phyloP scores from a whole-genome alignment of 53 echinoderm and acorn worm species.

The Temnopleurus reevesii region DNA sequence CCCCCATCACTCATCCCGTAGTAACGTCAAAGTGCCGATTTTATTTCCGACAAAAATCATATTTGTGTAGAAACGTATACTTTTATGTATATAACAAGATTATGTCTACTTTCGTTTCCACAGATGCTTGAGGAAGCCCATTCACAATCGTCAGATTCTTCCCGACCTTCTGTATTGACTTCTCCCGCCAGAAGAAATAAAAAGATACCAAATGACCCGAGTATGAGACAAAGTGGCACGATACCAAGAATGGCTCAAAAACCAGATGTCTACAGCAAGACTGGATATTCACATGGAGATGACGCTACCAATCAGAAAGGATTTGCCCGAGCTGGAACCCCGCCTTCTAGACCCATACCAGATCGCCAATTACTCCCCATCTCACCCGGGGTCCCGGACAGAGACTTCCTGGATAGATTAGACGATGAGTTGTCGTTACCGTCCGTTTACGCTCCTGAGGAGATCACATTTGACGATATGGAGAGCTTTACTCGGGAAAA shows the following conservation, averaged over 20 bases:
- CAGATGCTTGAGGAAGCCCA: too few relatives aligned
- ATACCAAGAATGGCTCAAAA: neutral
- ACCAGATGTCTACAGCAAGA: neutral
- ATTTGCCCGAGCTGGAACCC: neutral
- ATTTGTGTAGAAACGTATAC: too few relatives aligned
- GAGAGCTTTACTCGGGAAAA: too few relatives aligned
- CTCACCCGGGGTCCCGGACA: neutral
- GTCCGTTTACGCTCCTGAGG: neutral
- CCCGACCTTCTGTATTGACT: too few relatives aligned
- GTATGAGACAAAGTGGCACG: neutral
- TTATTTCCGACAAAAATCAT: too few relatives aligned
- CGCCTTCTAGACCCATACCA: neutral
- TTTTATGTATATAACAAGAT: too few relatives aligned
- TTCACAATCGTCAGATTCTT: too few relatives aligned
- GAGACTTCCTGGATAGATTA: neutral
- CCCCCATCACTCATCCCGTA: too few relatives aligned
- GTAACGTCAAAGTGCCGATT: too few relatives aligned
- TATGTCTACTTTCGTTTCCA: too few relatives aligned
- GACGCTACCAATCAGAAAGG: neutral
- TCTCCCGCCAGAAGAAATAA: too few relatives aligned
- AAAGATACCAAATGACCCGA: neutral
- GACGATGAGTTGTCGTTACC: neutral
- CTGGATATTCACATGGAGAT: neutral
- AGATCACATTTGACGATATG: constrained; percentile 3
- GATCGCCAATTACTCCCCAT: neutral